These are phyloP conservation scores for Acronicta psi DNA, from an alignment of 2,888 invertebrate species.

Conservation along the genomic window DNA sequence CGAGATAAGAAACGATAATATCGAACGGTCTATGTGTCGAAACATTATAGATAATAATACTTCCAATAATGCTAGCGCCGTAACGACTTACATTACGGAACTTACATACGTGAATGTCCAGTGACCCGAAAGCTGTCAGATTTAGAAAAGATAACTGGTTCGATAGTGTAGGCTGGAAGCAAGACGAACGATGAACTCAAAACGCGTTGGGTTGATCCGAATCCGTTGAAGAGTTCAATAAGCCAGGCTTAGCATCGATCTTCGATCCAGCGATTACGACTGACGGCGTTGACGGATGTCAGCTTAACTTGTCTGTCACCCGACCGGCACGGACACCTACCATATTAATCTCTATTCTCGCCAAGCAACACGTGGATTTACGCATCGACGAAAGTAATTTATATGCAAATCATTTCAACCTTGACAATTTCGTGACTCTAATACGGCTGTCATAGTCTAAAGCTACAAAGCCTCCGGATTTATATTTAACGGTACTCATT, in stretches of 20 bases:
- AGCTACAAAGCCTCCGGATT: conserved; percentile 71
- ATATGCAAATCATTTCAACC: conserved; percentile 87
- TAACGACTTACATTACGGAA: conserved; percentile 57
- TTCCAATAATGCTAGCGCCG: conserved; percentile 34
- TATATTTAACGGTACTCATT: conserved; percentile 69
- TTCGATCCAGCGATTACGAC: conserved; percentile 85
- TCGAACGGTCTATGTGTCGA: conserved; percentile 57
- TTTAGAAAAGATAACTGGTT: conserved; percentile 77
- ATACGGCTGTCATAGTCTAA: conserved; percentile 74
- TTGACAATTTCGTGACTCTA: conserved; percentile 85
- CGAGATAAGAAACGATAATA: conserved; percentile 57
- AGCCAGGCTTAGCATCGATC: conserved; percentile 87
- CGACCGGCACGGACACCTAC: conserved; percentile 80
- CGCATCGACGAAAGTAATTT: conserved; percentile 87
- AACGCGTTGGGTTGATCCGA: conserved; percentile 74
- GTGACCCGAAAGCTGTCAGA: conserved; percentile 79
- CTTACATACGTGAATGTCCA: conserved; percentile 66
- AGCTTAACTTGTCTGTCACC: conserved; percentile 87
- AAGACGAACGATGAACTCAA: conserved; percentile 72
- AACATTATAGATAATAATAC: conserved; percentile 49
- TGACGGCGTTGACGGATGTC: conserved; percentile 87
- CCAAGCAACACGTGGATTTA: conserved; percentile 87
- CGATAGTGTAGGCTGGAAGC: conserved; percentile 67
- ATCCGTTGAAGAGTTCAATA: conserved; percentile 84
- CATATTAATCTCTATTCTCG: conserved; percentile 86